Base-by-base conservation (phyloP, 37 sponge, comb jelly and placozoan species). In the Beroe forskalii region DNA sequence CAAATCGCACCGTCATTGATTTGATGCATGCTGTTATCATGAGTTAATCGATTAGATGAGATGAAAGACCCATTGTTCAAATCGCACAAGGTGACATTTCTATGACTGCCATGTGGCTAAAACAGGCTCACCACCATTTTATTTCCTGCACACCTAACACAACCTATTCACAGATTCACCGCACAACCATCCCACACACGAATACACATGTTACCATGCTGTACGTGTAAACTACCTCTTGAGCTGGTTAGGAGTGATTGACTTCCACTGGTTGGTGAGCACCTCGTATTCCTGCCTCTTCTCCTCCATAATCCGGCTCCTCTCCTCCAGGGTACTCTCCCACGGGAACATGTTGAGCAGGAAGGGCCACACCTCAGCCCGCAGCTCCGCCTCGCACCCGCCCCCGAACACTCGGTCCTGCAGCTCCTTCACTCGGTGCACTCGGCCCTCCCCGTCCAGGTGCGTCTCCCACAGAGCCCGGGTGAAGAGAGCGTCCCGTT, bases 351-450 rank as follows among this genome's bases (percentile, higher is more conserved):
- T 93, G 32, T 90, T 90, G 4, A 98, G 91, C 20, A 98, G 89
- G 91, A 94, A 98, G 91, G 92, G 92, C 99, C 99, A 98, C 28
- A 92, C 93, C 67, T 96, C 95, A 25, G 55, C 90, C 0, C 99
- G 55, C 35, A 96, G 33, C 17, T 86, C 91, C 33, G 76, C 89
- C 23, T 89, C 91, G 55, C 96, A 75, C 40, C 99, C 97, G 3
- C 76, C 76, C 3, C 76, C 22, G 40, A 72, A 72, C 1, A 72
- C 27, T 8, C 76, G 19, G 22, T 72, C 76, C 40, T 72, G 76
- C 3, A 72, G 40, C 76, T 72, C 76, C 40, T 36, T 72, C 19
- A 72, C 76, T 38, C 76, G 38, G 40, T 38, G 40, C 22, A 72
- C 76, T 22, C 76, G 9, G 8, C 76, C 76, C 20, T 72, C 76